Percentiles rank a stretch among this genome's conserved stretches.
These are phyloP conservation scores for Acrobasis suavella DNA, from an alignment of 2,888 invertebrate genomes.

Conservation along the genomic window DNA sequence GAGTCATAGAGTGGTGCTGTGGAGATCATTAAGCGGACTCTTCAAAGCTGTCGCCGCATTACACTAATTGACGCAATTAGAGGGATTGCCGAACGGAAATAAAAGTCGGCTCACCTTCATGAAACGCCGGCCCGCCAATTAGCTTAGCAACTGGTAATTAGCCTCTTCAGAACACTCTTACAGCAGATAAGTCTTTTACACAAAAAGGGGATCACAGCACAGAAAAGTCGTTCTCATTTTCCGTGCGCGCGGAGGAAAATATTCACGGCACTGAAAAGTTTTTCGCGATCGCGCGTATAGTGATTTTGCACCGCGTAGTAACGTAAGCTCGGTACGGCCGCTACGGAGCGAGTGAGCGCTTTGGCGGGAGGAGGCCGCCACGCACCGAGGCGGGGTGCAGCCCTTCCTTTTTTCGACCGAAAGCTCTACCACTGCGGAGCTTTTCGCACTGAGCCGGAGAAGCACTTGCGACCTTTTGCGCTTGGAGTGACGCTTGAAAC, in stretches of 20 bases:
- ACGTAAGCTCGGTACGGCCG: conserved; percentile 60
- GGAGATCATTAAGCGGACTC: conserved; percentile 76
- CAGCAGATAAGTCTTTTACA: conserved; percentile 62
- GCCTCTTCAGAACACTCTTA: conserved; percentile 68
- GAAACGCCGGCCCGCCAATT: conserved; percentile 80
- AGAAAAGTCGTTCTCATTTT: conserved; percentile 61
- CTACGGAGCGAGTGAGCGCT: conserved; percentile 68
- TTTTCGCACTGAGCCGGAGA: conserved; percentile 59
- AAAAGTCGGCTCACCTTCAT: conserved; percentile 82
- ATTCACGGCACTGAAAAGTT: conserved; percentile 75
- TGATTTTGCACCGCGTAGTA: conserved; percentile 31
- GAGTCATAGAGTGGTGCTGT: conserved; percentile 41
- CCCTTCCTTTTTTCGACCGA: conserved; percentile 69
- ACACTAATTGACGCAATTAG: conserved; percentile 82
- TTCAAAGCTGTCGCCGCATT: conserved; percentile 81
- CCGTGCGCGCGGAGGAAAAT: conserved; percentile 39
- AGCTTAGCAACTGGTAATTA: conserved; percentile 77
- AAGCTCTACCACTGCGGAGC: conserved; percentile 66
- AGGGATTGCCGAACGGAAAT: conserved; percentile 82
- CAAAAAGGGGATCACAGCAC: conserved; percentile 65
- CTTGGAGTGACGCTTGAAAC: conserved; percentile 58
- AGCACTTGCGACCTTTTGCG: conserved; percentile 53
- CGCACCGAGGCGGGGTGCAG: conserved; percentile 63
- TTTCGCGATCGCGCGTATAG: conserved; percentile 68
- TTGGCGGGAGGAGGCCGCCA: conserved; percentile 47